Conservation (phyloP, 2,113 vertebrate genomes). For the Tretioscincus oriximinensis region DNA sequence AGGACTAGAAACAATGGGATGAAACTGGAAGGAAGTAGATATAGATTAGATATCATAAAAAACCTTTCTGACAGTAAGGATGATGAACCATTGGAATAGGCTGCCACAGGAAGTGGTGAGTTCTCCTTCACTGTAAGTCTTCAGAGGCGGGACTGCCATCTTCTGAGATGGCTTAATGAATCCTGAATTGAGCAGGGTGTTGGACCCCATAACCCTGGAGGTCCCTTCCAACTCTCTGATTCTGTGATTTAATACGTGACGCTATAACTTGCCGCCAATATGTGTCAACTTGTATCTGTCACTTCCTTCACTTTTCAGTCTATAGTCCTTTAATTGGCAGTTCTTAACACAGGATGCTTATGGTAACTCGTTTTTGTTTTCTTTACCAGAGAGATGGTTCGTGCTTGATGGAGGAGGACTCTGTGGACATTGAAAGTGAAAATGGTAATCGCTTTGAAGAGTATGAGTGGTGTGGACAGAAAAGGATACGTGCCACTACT, state of each 20-base stretch:
- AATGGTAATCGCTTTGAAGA: conserved; percentile 95
- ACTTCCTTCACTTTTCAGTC: background rate
- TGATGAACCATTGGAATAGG: too few species aligned
- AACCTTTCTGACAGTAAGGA: too few species aligned
- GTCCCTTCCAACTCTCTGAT: too few species aligned
- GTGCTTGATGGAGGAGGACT: conserved; percentile 90
- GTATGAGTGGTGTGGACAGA: conserved; percentile 98
- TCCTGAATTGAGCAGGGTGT: background rate
- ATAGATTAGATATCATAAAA: too few species aligned
- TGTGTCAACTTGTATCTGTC: background rate
- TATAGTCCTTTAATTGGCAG: background rate
- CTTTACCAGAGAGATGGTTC: conserved; percentile 89
- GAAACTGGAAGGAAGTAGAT: too few species aligned
- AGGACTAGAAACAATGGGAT: too few species aligned
- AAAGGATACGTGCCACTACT: conserved; percentile 95
- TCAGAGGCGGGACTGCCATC: too few species aligned
- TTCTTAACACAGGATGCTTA: conserved; percentile 17
- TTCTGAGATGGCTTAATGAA: too few species aligned
- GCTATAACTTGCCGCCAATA: background rate
- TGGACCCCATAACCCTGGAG: background rate
- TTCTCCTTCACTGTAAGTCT: too few species aligned
- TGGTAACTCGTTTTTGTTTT: conserved; percentile 25
- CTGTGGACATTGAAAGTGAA: conserved; percentile 92
- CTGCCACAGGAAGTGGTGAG: too few species aligned
- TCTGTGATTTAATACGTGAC: too few species aligned